phyloP scores from a whole-genome alignment of 1,140 invertebrate genomes.

The Pseudomyrmex sp. region DNA sequence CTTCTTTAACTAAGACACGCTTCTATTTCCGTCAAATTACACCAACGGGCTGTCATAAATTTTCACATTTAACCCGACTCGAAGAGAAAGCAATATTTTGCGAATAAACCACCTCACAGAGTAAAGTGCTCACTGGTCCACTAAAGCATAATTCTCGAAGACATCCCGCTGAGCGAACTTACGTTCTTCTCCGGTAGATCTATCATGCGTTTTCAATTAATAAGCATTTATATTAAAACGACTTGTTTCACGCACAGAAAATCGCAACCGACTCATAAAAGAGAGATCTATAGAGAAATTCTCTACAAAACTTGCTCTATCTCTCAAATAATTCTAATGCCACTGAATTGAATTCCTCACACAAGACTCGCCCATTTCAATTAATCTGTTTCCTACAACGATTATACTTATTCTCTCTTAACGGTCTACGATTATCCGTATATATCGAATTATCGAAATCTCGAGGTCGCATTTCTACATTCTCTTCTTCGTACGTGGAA shows the following conservation, averaged over 20 bases:
- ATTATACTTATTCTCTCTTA: background rate
- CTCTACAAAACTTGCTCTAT: too few relatives aligned
- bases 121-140: background rate
- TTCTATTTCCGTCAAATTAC: background rate
- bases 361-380: background rate
- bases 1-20: background rate
- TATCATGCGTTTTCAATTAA: conserved; percentile 28
- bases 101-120: background rate
- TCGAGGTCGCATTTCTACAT: background rate
- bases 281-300: too few relatives aligned
- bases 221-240: background rate
- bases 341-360: too few relatives aligned
- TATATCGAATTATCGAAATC: background rate
- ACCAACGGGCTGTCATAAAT: background rate
- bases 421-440: background rate
- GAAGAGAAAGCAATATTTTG: conserved; percentile 13
- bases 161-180: conserved; percentile 11
- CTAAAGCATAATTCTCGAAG: background rate
- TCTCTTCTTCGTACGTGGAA: background rate
- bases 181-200: background rate
- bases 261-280: background rate
- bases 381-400: background rate
- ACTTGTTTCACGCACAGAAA: background rate
- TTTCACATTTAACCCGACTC: background rate
- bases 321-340: too few relatives aligned